Base-by-base conservation (phyloP, 2,797 vertebrate species). In the Lithobates pipiens region DNA sequence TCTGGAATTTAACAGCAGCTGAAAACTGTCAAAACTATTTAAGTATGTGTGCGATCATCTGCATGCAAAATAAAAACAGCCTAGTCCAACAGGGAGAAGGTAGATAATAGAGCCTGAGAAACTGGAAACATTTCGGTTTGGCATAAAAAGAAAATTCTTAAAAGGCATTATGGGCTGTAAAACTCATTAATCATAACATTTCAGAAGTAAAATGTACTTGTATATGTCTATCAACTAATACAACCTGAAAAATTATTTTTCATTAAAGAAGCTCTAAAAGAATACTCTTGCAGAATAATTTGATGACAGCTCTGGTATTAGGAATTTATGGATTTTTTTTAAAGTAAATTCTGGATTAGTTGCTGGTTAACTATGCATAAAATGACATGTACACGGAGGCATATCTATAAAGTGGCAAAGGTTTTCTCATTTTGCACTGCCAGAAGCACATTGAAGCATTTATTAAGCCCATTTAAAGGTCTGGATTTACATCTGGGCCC, bases 31-130 rank as follows among this genome's bases (percentile, higher is more conserved):
- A 92, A 83, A 85, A 91, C 77, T 84, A 46, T 89, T 91, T 88
- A 91, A 89, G 83, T 89, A 88, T 90, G 89, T 90, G 89, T 86
- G 88, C 68, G 79, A 88, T 92, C 90, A 91, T 90, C 90, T 90
- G 88, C 90, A 93, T 89, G 83, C 0, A 0, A 88, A 82, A 68
- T 85, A 91, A 89, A 83, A 85, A 90, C 84, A 88, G 81, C 11
- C 61, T 89, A 88, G 0, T 1, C 75, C 88, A 89, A 89, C 84
- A 21, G 92, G 84, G 18, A 87, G 88, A 85, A 90, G 89, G 88
- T 92, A 92, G 71, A 86, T 86, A 91, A 86, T 85, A 90, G 75
- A 90, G 87, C 89, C 91, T 92, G 86, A 91, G 88, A 92, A 89
- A 90, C 86, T 88, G 86, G 80, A 91, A 90, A 89, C 34, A 83